Base-by-base conservation (phyloP, 2,888 invertebrate species). In the Perithous albicinctus region DNA sequence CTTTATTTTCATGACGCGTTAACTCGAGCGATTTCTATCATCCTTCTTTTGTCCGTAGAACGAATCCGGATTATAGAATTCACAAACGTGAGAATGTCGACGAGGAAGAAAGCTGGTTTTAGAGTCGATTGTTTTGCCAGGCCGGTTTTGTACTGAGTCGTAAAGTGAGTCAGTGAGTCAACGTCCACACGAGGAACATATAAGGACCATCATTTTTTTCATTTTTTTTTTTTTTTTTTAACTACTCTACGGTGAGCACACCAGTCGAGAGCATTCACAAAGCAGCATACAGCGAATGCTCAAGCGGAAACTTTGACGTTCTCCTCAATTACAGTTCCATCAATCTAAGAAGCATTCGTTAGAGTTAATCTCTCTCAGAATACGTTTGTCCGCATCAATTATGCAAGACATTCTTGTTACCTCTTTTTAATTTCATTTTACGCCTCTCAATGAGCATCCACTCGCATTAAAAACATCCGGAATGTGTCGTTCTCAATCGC, bases 81-180 rank as follows among this genome's bases (percentile, higher is more conserved):
- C 38, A 18, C 56, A 10, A n/a, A 20, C 64, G 29, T 41, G 72
- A 78, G 70, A 78, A 70, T 54, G 63, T n/a, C 38, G 54, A 61
- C 12, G 20, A 54, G 32, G 64, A 70, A 26, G 56, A 48, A 38
- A 69, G 67, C 38, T 20, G 43, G 29, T 41, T 26, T 12, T 23
- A 64, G 54, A 46, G 26, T 6, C 72, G 51, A 70, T 78, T 70
- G 77, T 59, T 56, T 72, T 15, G 32, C 56, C 72, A 35, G 38
- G 46, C 8, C 7, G 10, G 10, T 15, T n/a, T 29, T 32, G 32
- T 48, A 26, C 26, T 23, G 46, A 29, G 61, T n/a, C 54, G 72
- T 35, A 56, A 78, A 63, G 70, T 64, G 43, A 78, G 70, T 64
- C 70, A 70, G 78, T 70, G 78, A 70, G 78, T 56, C 78, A 78